A percentile compares a stretch with the other conserved stretches of the same genome.
Evolutionary conservation across 2,113 vertebrate species (phyloP).

Genomic region (Ornithorhynchus anatinus): DNA sequence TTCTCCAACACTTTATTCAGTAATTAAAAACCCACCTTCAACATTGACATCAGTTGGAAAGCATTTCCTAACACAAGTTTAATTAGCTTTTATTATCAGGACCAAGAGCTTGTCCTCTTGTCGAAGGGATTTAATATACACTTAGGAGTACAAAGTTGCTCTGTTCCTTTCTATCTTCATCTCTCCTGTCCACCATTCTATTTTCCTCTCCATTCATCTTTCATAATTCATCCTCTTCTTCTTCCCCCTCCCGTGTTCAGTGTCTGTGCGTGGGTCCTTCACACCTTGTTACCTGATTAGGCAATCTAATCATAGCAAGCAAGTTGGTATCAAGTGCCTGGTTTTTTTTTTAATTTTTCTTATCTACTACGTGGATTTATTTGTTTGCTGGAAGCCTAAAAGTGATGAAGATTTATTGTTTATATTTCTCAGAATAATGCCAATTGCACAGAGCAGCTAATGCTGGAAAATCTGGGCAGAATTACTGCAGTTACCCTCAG

Average conservation of each 20-base stretch:
- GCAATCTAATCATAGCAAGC: not conserved
- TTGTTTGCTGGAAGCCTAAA: constrained; percentile 16
- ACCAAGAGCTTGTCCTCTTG: constrained; percentile 32
- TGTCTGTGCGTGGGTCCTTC: not conserved
- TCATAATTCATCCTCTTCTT: too few species aligned
- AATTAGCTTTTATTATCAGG: constrained; percentile 52
- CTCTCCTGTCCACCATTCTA: too few species aligned
- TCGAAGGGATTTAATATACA: constrained; percentile 35
- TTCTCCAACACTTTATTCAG: constrained; percentile 8
- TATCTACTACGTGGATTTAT: constrained; percentile 30
- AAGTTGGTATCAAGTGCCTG: not conserved
- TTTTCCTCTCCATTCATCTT: too few species aligned
- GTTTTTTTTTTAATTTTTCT: constrained; percentile 16
- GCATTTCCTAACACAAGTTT: constrained; percentile 49
- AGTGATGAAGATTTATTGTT: constrained; percentile 17
- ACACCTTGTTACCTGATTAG: constrained; percentile 26
- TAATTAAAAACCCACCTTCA: constrained; percentile 42
- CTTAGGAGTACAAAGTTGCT: too few species aligned
- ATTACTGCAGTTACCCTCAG: not conserved
- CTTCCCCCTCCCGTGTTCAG: not conserved
- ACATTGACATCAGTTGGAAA: constrained; percentile 9
- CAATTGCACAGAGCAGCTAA: not conserved
- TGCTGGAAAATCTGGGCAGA: not conserved
- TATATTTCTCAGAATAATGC: constrained; percentile 40
- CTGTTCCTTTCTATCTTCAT: too few species aligned